phyloP scores from a whole-genome alignment of 2,797 vertebrate species.

The Malacoraja senta region DNA sequence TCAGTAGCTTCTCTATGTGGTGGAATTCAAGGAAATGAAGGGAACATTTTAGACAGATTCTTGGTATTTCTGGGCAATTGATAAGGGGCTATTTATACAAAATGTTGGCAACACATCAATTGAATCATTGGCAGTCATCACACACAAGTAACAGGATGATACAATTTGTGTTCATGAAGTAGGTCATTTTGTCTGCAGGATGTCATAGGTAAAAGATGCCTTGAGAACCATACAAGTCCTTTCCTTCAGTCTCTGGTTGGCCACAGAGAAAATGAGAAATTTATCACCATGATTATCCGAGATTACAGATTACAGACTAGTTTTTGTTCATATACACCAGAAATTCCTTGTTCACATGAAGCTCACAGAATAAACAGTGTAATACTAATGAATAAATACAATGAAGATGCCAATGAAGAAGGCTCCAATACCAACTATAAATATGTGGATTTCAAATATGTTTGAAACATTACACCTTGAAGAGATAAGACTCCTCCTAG shows the following conservation, averaged over 20 bases:
- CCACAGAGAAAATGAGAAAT: neutral
- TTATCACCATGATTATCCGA: neutral
- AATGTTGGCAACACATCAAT: too few relatives aligned
- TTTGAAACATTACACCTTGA: too few relatives aligned
- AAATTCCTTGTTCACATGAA: too few relatives aligned
- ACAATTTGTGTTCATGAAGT: neutral
- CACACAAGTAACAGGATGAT: neutral
- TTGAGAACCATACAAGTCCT: neutral
- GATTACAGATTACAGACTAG: too few relatives aligned
- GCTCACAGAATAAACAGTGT: too few relatives aligned
- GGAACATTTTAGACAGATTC: neutral
- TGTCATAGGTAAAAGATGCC: neutral
- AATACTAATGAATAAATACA: too few relatives aligned
- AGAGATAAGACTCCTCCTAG: too few relatives aligned
- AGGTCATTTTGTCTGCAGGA: neutral
- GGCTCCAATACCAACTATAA: too few relatives aligned
- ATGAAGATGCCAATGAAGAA: too few relatives aligned
- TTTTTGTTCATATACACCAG: too few relatives aligned
- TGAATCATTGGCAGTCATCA: neutral
- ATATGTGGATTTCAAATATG: too few relatives aligned
- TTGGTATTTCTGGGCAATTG: neutral
- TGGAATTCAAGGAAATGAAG: neutral
- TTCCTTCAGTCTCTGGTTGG: neutral
- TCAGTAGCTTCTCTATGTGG: neutral
- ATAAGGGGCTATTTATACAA: neutral